Percentiles rank a stretch among this genome's conserved stretches.
Evolutionary conservation across 2,888 invertebrate species (phyloP).

Genomic region (Aleiodes testaceus): DNA sequence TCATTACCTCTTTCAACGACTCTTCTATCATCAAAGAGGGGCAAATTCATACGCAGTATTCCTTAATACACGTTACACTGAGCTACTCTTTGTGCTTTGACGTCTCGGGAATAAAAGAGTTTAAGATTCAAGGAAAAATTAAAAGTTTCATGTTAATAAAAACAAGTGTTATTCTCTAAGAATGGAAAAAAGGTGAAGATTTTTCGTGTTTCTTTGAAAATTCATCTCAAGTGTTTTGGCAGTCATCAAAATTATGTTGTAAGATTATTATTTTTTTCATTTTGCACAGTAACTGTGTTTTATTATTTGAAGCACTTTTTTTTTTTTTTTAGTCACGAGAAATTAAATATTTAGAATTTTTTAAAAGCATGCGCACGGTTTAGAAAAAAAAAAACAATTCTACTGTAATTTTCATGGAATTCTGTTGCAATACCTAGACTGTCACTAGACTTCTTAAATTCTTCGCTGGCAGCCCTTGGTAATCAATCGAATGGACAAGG

Average conservation of each 20-base stretch:
- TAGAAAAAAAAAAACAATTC: constrained; percentile 55
- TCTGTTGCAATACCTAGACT: constrained; percentile 71
- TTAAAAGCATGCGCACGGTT: constrained; percentile 64
- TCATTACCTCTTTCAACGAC: constrained; percentile 36
- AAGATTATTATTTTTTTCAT: constrained; percentile 16
- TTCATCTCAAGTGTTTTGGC: constrained; percentile 18
- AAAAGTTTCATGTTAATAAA: too few relatives aligned
- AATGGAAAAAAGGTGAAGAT: too few relatives aligned
- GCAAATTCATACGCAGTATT: constrained; percentile 32
- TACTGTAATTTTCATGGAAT: constrained; percentile 67
- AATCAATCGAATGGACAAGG: constrained; percentile 72
- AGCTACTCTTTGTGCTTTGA: constrained; percentile 32
- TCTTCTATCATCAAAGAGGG: constrained; percentile 17
- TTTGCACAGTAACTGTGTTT: constrained; percentile 7
- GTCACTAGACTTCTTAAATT: constrained; percentile 72
- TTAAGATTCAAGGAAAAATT: constrained; percentile 6
- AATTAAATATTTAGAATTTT: too few relatives aligned
- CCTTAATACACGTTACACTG: constrained; percentile 12
- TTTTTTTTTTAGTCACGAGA: too few relatives aligned
- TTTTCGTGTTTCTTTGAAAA: too few relatives aligned
- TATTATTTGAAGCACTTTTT: neutral
- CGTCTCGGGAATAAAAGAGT: constrained; percentile 30
- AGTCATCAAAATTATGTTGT: constrained; percentile 27
- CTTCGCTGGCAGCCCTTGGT: constrained; percentile 73
- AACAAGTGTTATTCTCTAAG: too few relatives aligned